These are phyloP conservation scores for Apostichopus leukothele DNA, from an alignment of 53 echinoderm and acorn worm species.

Conservation along the genomic window DNA sequence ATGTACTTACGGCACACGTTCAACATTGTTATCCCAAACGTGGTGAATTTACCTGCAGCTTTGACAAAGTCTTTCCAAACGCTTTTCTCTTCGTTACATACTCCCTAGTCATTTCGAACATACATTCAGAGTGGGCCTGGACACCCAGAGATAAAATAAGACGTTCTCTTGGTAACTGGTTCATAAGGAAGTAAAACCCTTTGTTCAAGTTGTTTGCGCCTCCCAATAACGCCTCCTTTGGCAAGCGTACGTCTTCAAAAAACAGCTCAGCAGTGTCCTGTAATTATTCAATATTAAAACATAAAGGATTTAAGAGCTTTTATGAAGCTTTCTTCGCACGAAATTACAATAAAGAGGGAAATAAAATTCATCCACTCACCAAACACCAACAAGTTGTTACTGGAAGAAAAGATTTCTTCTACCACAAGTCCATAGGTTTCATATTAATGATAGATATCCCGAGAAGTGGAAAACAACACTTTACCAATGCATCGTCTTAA, in stretches of 20 bases:
- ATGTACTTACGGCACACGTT: too few relatives aligned
- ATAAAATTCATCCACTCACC: too few relatives aligned
- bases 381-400: too few relatives aligned
- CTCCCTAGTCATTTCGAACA: slow-evolving; percentile 60
- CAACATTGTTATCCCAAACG: too few relatives aligned
- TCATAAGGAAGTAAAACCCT: slow-evolving; percentile 60
- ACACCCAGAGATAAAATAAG: slow-evolving; percentile 28
- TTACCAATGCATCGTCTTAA: too few relatives aligned
- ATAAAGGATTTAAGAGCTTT: too few relatives aligned
- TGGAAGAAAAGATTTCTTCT: too few relatives aligned
- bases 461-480: too few relatives aligned
- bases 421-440: too few relatives aligned
- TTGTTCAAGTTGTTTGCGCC: slow-evolving; percentile 43
- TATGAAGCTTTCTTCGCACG: too few relatives aligned
- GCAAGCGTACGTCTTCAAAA: slow-evolving; percentile 65
- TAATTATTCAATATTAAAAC: not conserved
- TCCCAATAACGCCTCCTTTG: slow-evolving; percentile 51
- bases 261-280: slow-evolving; percentile 61
- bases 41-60: slow-evolving; percentile 25
- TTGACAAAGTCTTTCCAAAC: slow-evolving; percentile 55
- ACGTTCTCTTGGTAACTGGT: slow-evolving; percentile 60
- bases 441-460: too few relatives aligned
- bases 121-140: slow-evolving; percentile 49
- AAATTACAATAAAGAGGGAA: too few relatives aligned
- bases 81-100: slow-evolving; percentile 64